Conservation (phyloP, 2,888 invertebrate species). For the Ennomos quercinarius region DNA sequence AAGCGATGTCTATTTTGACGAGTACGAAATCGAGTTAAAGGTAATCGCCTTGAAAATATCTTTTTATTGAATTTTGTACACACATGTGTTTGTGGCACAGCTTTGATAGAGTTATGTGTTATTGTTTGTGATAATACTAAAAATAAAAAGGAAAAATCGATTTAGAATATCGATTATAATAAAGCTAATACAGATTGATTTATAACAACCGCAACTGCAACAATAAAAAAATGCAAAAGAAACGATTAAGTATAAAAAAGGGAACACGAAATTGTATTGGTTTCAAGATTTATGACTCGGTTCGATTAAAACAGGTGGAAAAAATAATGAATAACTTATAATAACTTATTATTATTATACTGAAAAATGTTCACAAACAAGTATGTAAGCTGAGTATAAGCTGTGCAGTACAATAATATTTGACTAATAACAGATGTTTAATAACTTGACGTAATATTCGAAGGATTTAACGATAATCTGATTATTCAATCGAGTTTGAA, state of each 20-base stretch:
- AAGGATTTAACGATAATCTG: slow-evolving; percentile 9
- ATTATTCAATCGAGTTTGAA: slow-evolving; percentile 13
- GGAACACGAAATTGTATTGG: not conserved
- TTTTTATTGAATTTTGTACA: no score
- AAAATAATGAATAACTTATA: no score
- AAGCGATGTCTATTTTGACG: not conserved
- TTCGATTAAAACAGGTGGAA: not conserved
- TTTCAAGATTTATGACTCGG: not conserved
- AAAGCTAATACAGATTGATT: no score
- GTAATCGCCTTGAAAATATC: no score
- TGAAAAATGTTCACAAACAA: slow-evolving; percentile 8
- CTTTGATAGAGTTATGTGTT: no score
- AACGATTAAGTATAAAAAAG: no score
- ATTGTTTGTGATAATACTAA: no score
- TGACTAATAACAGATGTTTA: slow-evolving; percentile 9
- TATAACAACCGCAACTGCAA: no score
- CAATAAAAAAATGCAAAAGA: no score
- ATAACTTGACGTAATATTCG: slow-evolving; percentile 14
- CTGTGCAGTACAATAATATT: slow-evolving; percentile 15
- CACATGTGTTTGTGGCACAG: no score
- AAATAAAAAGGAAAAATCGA: no score
- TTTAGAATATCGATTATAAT: no score
- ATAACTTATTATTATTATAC: slow-evolving; percentile 1
- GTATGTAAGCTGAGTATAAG: not conserved
- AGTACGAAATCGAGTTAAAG: not conserved